Conservation (phyloP, 2,888 invertebrate species). For the Lithophane leautieri region DNA sequence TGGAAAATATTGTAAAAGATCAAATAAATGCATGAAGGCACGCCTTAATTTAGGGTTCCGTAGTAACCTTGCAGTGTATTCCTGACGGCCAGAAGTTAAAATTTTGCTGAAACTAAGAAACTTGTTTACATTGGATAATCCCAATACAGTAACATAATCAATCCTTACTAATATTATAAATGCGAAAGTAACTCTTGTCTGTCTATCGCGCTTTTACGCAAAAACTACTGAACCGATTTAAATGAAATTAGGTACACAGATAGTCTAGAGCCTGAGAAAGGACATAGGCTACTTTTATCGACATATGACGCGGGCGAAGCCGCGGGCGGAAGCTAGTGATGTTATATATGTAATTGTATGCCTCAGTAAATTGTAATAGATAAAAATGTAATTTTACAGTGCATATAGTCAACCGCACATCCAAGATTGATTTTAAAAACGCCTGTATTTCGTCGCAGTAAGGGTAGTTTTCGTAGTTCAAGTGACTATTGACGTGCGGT, state of each 20-base stretch:
- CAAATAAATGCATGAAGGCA: neutral
- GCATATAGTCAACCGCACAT: neutral
- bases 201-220: too few relatives aligned
- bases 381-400: neutral
- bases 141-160: neutral
- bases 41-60: conserved; percentile 1
- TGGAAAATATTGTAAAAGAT: neutral
- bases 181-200: too few relatives aligned
- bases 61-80: conserved; percentile 17
- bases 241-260: too few relatives aligned
- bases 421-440: neutral
- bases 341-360: neutral
- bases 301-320: too few relatives aligned
- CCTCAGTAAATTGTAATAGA: neutral
- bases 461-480: neutral
- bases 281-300: too few relatives aligned
- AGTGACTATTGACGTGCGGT: neutral
- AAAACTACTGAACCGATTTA: too few relatives aligned
- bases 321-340: too few relatives aligned
- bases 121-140: neutral
- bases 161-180: too few relatives aligned
- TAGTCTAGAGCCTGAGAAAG: too few relatives aligned
- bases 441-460: neutral
- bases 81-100: conserved; percentile 8
- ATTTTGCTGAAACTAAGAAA: conserved; percentile 24